Conservation (phyloP, 2,113 vertebrate species). For the Anolis sagrei region DNA sequence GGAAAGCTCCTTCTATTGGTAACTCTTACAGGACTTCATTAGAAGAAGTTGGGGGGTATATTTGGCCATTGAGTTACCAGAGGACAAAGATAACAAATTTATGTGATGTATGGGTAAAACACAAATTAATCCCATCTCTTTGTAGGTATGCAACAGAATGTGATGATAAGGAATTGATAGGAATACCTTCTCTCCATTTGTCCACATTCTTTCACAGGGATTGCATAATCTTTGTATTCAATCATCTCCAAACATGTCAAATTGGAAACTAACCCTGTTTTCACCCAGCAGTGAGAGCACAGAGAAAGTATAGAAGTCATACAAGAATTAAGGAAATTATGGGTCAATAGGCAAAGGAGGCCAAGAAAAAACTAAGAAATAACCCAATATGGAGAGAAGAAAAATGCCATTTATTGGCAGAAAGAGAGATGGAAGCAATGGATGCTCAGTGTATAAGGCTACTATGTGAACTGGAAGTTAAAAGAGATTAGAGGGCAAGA, state of each 20-base stretch:
- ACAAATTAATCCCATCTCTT: conserved; percentile 45
- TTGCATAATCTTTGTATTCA: neutral
- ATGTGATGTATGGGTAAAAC: conserved; percentile 42
- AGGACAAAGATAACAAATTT: conserved; percentile 29
- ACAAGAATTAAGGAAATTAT: neutral
- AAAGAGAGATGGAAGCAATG: neutral
- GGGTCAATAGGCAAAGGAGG: neutral
- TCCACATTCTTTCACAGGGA: neutral
- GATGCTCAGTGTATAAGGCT: neutral
- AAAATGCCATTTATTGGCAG: neutral
- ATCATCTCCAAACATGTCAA: neutral
- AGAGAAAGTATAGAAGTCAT: neutral
- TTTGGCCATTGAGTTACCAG: conserved; percentile 54
- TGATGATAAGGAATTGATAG: neutral
- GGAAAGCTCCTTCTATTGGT: conserved; percentile 35
- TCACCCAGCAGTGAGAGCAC: neutral
- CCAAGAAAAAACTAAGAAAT: neutral
- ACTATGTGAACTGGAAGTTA: neutral
- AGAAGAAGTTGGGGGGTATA: conserved; percentile 46
- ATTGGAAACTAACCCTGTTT: no score
- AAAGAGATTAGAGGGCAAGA: neutral
- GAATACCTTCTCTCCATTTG: neutral
- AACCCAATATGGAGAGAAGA: neutral
- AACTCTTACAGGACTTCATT: conserved; percentile 42
- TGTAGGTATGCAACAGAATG: neutral